Evolutionary conservation across 2,797 vertebrate genomes (phyloP).

Genomic region (Pangasius larnaudii): DNA sequence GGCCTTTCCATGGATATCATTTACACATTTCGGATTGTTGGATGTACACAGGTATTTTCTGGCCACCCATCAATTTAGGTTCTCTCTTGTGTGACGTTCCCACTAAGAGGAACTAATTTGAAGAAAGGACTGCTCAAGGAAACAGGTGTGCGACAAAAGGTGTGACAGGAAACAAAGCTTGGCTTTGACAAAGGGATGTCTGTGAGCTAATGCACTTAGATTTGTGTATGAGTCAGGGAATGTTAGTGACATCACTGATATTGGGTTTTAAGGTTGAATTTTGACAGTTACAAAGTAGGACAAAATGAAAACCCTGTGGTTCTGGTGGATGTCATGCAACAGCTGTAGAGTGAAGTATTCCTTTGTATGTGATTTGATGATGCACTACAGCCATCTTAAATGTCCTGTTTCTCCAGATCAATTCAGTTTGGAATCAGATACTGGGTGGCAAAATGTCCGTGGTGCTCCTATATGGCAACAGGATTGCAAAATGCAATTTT

Average conservation of each 20-base stretch:
- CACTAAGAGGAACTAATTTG: background rate
- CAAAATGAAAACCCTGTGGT: background rate
- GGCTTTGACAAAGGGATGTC: background rate
- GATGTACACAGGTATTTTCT: conserved; percentile 49
- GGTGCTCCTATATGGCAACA: background rate
- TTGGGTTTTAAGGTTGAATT: background rate
- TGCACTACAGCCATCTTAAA: background rate
- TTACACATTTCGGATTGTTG: conserved; percentile 59
- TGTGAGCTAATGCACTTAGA: background rate
- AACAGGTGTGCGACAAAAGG: conserved; percentile 9
- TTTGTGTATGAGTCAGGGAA: background rate
- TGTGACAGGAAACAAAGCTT: background rate
- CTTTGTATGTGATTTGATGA: background rate
- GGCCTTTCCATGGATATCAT: conserved; percentile 60
- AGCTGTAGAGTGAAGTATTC: background rate
- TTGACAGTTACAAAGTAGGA: background rate
- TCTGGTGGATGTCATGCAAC: background rate
- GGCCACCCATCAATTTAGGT: conserved; percentile 43
- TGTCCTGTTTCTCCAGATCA: background rate
- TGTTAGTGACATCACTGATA: background rate
- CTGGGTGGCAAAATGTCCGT: background rate
- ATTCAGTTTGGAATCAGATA: background rate
- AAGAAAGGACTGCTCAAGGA: background rate
- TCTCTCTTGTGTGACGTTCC: conserved; percentile 9
- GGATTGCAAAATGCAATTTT: background rate